Conservation (phyloP, 2,797 vertebrate genomes). For the Rhabdophis nuchalis region DNA sequence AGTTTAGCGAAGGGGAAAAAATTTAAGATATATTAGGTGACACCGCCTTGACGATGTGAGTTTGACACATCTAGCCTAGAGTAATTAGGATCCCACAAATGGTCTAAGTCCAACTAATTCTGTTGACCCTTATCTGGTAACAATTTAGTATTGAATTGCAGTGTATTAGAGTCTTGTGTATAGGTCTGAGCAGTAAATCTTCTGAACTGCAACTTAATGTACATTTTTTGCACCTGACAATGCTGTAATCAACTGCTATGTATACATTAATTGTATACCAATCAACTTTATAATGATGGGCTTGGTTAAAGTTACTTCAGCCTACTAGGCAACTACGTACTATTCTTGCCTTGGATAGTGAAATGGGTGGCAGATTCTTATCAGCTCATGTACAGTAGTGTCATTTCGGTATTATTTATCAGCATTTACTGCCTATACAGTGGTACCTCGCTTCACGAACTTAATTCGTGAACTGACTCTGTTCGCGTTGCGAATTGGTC, state of each 20-base stretch:
- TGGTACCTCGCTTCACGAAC: too few relatives aligned
- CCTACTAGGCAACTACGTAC: background rate
- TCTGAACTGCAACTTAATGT: background rate
- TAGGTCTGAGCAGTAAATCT: background rate
- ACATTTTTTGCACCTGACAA: background rate
- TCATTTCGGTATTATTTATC: background rate
- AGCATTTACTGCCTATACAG: background rate
- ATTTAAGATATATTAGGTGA: fast-evolving
- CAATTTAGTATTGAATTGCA: background rate
- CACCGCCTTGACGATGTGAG: too few relatives aligned
- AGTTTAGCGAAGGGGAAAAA: too few relatives aligned
- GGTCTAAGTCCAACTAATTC: background rate
- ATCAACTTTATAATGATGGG: background rate
- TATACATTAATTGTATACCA: background rate
- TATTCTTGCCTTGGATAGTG: background rate
- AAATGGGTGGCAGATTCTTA: background rate
- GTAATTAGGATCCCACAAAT: background rate
- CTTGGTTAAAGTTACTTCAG: background rate
- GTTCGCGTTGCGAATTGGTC: too few relatives aligned
- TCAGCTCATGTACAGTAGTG: background rate
- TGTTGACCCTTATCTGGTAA: background rate
- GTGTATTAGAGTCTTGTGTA: background rate
- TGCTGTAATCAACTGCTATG: background rate
- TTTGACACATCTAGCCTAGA: background rate
- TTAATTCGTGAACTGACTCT: too few relatives aligned